phyloP scores from a whole-genome alignment of 2,113 vertebrate species.

The Syngnathus scovelli region DNA sequence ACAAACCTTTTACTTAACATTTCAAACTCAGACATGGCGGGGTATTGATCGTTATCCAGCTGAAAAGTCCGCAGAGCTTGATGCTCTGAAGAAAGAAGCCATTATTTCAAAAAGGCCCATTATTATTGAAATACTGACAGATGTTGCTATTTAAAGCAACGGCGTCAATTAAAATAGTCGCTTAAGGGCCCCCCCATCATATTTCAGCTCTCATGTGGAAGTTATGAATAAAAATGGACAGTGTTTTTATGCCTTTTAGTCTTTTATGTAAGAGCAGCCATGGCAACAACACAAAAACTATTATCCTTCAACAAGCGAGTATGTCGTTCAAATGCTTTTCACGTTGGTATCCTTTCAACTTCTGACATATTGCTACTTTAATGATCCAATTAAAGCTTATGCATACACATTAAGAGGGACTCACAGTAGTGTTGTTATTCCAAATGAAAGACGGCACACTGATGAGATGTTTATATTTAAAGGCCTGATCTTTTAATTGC shows the following conservation, averaged over 20 bases:
- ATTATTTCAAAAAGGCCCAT: slow-evolving; percentile 11
- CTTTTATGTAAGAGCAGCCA: not conserved
- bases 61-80: slow-evolving; percentile 18
- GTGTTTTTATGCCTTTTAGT: too few species aligned
- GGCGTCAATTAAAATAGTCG: not conserved
- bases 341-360: not conserved
- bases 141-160: not conserved
- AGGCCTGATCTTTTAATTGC: slow-evolving; percentile 51
- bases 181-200: not conserved
- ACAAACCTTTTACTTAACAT: slow-evolving; percentile 48
- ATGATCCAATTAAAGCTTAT: not conserved
- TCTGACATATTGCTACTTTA: not conserved
- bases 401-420: slow-evolving; percentile 29
- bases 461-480: slow-evolving; percentile 53
- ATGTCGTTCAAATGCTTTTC: not conserved
- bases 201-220: not conserved
- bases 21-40: slow-evolving; percentile 27
- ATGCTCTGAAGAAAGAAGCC: slow-evolving; percentile 1
- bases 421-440: slow-evolving; percentile 45
- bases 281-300: not conserved
- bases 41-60: slow-evolving; percentile 38
- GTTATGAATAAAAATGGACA: too few species aligned
- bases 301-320: not conserved
- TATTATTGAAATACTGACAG: not conserved
- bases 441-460: slow-evolving; percentile 44